A percentile compares a stretch with the other conserved stretches of the same genome.
Conservation (phyloP, 2,797 vertebrate species). For the Pristis pectinata region DNA sequence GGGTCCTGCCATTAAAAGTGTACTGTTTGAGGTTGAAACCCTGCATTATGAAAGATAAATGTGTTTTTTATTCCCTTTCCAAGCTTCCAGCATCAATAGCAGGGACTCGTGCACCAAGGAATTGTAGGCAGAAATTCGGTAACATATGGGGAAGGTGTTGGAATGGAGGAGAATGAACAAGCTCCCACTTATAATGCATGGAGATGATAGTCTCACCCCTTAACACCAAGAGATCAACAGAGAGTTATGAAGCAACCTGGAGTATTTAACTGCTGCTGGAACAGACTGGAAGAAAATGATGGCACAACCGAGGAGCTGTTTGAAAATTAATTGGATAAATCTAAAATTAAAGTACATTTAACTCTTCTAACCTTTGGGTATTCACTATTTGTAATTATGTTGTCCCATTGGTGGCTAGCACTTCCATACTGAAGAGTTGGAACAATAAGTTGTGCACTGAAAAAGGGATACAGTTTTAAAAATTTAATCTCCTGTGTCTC, state of each 20-base stretch:
- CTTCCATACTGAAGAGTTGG: neutral
- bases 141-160: no score
- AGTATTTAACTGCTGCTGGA: neutral
- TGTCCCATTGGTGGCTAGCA: neutral
- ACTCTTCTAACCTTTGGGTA: neutral
- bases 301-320: neutral
- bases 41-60: no score
- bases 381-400: neutral
- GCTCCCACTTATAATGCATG: neutral
- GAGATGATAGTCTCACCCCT: neutral
- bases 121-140: no score
- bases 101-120: no score
- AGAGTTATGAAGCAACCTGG: neutral
- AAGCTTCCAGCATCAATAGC: no score
- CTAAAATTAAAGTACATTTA: neutral
- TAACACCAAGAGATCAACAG: neutral
- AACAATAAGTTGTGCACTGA: neutral
- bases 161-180: no score
- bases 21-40: no score
- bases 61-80: no score
- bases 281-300: neutral
- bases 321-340: neutral
- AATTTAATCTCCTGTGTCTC: neutral
- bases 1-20: no score
- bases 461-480: neutral